These are phyloP conservation scores for Melanotaenia nigrans DNA, from an alignment of 2,797 vertebrate genomes.

Conservation along the genomic window DNA sequence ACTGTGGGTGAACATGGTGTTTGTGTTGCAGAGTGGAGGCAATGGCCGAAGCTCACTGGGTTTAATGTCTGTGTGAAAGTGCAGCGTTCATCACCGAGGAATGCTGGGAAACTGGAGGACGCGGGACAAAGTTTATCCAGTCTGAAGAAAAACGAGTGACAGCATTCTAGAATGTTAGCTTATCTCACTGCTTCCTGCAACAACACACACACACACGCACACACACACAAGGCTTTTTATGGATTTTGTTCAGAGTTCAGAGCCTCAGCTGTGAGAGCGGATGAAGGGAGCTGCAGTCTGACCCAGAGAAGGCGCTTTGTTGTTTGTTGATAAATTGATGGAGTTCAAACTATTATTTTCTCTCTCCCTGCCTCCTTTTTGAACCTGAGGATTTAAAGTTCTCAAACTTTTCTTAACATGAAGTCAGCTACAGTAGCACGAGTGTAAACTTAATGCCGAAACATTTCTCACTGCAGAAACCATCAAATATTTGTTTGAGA, in stretches of 20 bases:
- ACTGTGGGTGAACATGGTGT: slow-evolving; percentile 1
- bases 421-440: neutral
- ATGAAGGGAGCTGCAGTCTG: neutral
- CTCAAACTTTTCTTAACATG: neutral
- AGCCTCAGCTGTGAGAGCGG: neutral
- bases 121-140: slow-evolving; percentile 42
- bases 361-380: neutral
- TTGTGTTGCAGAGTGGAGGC: neutral
- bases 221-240: neutral
- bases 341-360: neutral
- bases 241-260: slow-evolving; percentile 2
- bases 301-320: neutral
- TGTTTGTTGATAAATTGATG: neutral
- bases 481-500: neutral
- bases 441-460: neutral
- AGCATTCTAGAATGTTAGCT: slow-evolving; percentile 36
- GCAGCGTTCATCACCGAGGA: slow-evolving; percentile 37
- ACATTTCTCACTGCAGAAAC: neutral
- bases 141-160: slow-evolving; percentile 24
- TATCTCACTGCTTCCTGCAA: slow-evolving; percentile 15
- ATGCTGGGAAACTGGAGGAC: slow-evolving; percentile 51
- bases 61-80: slow-evolving; percentile 28
- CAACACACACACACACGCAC: neutral
- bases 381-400: neutral
- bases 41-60: neutral